Percentiles rank a stretch among this genome's conserved stretches.
Conservation (phyloP, 2,113 vertebrate genomes). For the Gnathonemus echidnorhynchus region DNA sequence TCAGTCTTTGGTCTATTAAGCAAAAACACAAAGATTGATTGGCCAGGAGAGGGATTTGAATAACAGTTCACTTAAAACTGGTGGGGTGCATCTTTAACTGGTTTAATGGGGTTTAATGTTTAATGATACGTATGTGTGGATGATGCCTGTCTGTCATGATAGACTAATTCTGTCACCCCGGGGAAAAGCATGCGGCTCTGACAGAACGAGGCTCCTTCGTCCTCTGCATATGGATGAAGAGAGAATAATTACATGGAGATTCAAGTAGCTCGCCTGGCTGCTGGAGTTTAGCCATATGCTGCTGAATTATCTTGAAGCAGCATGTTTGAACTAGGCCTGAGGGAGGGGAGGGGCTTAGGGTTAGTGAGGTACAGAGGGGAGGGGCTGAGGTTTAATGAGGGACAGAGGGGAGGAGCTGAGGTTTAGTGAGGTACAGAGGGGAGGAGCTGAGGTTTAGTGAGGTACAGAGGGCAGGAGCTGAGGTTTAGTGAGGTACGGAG, state of each 20-base stretch:
- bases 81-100: constrained; percentile 41
- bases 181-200: not conserved
- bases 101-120: constrained; percentile 50
- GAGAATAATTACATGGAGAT: not conserved
- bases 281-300: not conserved
- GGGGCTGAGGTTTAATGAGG: no score
- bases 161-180: not conserved
- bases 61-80: constrained; percentile 41
- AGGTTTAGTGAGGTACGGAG: not conserved
- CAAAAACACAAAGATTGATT: constrained; percentile 51
- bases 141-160: not conserved
- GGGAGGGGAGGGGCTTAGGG: not conserved
- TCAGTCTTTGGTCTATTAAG: constrained; percentile 44
- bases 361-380: not conserved
- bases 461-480: not conserved
- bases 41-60: constrained; percentile 38
- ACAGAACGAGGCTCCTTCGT: not conserved
- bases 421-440: no score
- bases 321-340: not conserved
- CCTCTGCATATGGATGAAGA: not conserved
- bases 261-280: not conserved
- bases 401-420: no score
- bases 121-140: not conserved
- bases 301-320: not conserved
- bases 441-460: not conserved